These are phyloP conservation scores for Parazoanthus swiftii DNA, from an alignment of 92 coral and sea anemone genomes.

Conservation along the genomic window DNA sequence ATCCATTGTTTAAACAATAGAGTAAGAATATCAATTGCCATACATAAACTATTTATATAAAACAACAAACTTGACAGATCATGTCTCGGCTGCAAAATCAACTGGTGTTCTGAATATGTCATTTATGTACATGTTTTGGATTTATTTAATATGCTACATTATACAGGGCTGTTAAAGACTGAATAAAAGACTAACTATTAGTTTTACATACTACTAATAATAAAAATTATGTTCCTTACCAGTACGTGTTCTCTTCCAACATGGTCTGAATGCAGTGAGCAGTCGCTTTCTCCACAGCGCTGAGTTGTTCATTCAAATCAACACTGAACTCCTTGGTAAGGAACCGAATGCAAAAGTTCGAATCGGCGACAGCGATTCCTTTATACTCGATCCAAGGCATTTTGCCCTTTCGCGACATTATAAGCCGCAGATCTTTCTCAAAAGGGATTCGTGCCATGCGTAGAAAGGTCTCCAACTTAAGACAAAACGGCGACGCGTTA, in stretches of 20 bases:
- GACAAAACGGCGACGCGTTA: conserved; percentile 77
- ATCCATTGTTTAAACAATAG: background rate
- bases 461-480: conserved; percentile 80
- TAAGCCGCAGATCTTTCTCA: conserved; percentile 60
- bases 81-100: background rate
- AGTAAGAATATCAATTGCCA: background rate
- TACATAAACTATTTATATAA: background rate
- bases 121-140: no score
- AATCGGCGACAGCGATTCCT: conserved; percentile 73
- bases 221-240: conserved; percentile 48
- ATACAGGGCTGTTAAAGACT: no score
- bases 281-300: conserved; percentile 57
- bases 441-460: conserved; percentile 88
- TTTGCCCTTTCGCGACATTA: conserved; percentile 82
- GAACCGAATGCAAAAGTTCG: conserved; percentile 84
- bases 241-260: conserved; percentile 90
- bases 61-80: background rate
- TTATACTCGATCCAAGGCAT: conserved; percentile 86
- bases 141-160: no score
- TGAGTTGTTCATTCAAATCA: conserved; percentile 67
- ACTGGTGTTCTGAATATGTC: background rate
- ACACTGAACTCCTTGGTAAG: conserved; percentile 79
- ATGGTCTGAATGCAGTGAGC: conserved; percentile 79
- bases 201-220: no score
- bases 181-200: no score